phyloP scores from a whole-genome alignment of 37 sponge, comb jelly and placozoan species.

The Corticium candelabrum region DNA sequence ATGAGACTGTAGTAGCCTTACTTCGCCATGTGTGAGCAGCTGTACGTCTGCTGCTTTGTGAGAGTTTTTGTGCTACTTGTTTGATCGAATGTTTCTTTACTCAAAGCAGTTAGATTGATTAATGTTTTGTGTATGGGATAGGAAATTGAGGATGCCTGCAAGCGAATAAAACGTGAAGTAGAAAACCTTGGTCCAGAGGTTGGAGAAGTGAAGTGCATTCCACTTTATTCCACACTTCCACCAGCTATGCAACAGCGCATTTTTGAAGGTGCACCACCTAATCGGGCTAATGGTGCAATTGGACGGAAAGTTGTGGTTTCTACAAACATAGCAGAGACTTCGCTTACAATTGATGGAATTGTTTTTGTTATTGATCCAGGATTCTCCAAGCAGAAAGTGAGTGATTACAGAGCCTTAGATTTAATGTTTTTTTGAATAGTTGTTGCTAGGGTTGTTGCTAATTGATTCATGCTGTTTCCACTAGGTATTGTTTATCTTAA shows the following conservation, averaged over 20 bases:
- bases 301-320: conserved; percentile 94
- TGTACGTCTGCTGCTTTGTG: too few relatives aligned
- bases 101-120: not conserved
- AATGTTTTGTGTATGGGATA: not conserved
- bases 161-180: conserved; percentile 75
- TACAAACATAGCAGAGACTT: conserved; percentile 98
- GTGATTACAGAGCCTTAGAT: too few relatives aligned
- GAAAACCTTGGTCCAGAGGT: conserved; percentile 93
- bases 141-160: conserved; percentile 99
- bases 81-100: not conserved
- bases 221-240: conserved; percentile 96
- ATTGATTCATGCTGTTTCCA: not conserved
- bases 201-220: conserved; percentile 84
- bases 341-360: conserved; percentile 98
- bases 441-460: not conserved
- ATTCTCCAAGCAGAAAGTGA: conserved; percentile 93
- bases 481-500: too few relatives aligned
- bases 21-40: too few relatives aligned
- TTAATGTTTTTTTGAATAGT: not conserved
- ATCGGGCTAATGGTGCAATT: conserved; percentile 67
- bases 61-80: not conserved
- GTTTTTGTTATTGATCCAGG: conserved; percentile 99
- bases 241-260: conserved; percentile 95
- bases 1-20: too few relatives aligned
- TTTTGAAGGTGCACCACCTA: conserved; percentile 93